Base-by-base conservation (phyloP, 2,888 invertebrate genomes). In the Drosophila borealis region DNA sequence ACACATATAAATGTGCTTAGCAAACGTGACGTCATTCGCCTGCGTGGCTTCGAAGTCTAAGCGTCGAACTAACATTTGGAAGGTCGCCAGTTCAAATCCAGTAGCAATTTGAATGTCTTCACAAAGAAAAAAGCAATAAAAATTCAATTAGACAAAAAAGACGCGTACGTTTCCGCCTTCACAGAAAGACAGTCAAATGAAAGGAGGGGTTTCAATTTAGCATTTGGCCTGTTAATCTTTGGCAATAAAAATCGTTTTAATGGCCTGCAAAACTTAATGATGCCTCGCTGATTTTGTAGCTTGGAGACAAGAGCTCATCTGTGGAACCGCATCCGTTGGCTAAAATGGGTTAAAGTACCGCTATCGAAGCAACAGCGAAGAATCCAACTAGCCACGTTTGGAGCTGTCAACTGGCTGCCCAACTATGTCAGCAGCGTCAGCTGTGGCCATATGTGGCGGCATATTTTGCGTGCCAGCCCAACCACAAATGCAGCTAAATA, bases 261-360 rank as follows among this genome's bases (percentile, higher is more conserved):
- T 44, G 5, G 11, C n/a, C 13, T 21, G 17, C 11, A 42, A 21
- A 19, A 25, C 8, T 41, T 34, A 45, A 25, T 65, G 48, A 21
- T 8, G 33, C 33, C 54, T 21, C 6, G 29, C 25, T 17, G 29
- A 54, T 37, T 10, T 17, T 8, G 14, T 44, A 60, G 42, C 14
- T 53, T 29, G 25, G 4, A 36, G 9, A 53, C 33, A 13, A 29
- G 11, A 29, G 19, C 39, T 41, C 34, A 48, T 34, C 33, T 46
- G 2, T 19, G 11, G 4, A 10, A 14, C 14, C 33, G 37, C 33
- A 44, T 62, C 6, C 11, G 29, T 10, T 5, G 21, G 57, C 45
- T 21, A 17, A 81, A 81, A 62, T 81, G 69, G 67, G 81, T 81
- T 81, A 72, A 59, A 77, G 66, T 63, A 80, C 79, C 79, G 79